These are phyloP conservation scores for Okamejei kenojei DNA, from an alignment of 2,797 vertebrate species.

Conservation along the genomic window DNA sequence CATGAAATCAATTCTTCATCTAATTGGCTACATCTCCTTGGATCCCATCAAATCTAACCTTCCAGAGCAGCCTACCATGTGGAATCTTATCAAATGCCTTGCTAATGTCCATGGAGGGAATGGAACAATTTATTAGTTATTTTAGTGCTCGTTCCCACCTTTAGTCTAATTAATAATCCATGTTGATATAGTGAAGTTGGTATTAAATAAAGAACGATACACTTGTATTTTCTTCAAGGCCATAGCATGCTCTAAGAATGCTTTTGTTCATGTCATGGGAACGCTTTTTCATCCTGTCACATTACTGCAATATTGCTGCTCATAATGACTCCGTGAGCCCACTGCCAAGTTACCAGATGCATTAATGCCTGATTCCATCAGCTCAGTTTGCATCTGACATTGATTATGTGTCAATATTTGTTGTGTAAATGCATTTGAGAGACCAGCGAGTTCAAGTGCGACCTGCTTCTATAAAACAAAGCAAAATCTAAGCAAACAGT, in stretches of 20 bases:
- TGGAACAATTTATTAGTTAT: not conserved
- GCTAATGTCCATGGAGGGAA: too few relatives aligned
- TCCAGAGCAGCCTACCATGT: too few relatives aligned
- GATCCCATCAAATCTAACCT: too few relatives aligned
- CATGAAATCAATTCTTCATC: too few relatives aligned
- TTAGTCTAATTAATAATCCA: not conserved
- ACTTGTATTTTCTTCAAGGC: constrained; percentile 26
- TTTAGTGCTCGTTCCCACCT: not conserved
- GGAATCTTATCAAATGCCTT: too few relatives aligned
- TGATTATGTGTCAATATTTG: constrained; percentile 26
- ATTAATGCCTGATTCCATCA: constrained; percentile 33
- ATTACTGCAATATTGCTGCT: constrained; percentile 19
- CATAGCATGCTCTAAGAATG: not conserved
- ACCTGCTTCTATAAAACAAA: not conserved
- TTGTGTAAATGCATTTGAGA: not conserved
- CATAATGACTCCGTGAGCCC: not conserved
- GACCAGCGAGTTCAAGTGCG: not conserved
- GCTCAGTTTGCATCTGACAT: not conserved
- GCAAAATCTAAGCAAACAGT: not conserved
- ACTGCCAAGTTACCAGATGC: not conserved
- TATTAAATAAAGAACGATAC: not conserved
- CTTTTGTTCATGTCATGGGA: not conserved
- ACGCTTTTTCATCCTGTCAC: constrained; percentile 5
- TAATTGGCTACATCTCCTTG: too few relatives aligned
- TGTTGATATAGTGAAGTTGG: not conserved